phyloP scores from a whole-genome alignment of 2,797 vertebrate genomes.

The Toxotes lorentzi region DNA sequence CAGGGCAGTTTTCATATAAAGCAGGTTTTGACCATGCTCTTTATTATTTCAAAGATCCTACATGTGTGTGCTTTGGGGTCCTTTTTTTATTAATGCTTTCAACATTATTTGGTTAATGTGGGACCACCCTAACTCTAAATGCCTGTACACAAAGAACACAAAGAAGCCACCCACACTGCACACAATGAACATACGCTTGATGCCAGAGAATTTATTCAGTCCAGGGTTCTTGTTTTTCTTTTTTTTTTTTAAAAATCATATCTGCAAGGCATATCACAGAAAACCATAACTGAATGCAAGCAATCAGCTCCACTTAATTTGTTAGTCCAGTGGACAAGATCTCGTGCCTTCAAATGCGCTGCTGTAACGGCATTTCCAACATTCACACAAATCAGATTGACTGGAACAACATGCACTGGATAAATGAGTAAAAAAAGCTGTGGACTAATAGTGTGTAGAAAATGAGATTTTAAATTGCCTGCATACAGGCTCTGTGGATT shows the following conservation, averaged over 20 bases:
- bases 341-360: constrained; percentile 18
- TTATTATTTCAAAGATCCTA: no score
- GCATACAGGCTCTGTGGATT: constrained; percentile 51
- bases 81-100: background rate
- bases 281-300: constrained; percentile 29
- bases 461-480: constrained; percentile 80
- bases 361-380: constrained; percentile 13
- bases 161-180: constrained; percentile 20
- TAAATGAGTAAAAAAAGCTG: constrained; percentile 60
- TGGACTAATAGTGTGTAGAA: constrained; percentile 65
- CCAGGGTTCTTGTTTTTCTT: constrained; percentile 16
- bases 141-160: constrained; percentile 23
- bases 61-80: no score
- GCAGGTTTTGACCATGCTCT: no score
- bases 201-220: constrained; percentile 27
- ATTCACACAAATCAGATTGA: constrained; percentile 52
- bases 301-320: constrained; percentile 58
- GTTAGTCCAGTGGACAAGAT: constrained; percentile 43
- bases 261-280: constrained; percentile 44
- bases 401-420: constrained; percentile 50
- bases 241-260: constrained; percentile 25
- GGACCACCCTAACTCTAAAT: constrained; percentile 17
- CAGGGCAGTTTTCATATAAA: no score
- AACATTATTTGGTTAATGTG: background rate
- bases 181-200: constrained; percentile 17